Conservation (phyloP, 1,140 invertebrate genomes). For the Papilio helenus region DNA sequence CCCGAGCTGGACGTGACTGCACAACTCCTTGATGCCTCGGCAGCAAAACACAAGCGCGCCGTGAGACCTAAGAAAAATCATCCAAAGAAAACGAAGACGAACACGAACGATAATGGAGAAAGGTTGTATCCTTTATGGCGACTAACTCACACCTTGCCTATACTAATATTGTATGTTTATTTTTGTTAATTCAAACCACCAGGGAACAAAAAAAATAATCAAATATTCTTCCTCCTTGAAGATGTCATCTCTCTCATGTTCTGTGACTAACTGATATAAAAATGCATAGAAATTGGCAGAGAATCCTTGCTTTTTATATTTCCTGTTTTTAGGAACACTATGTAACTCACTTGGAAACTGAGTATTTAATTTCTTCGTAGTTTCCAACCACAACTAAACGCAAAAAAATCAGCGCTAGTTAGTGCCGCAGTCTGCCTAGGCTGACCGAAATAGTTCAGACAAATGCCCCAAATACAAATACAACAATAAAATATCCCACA, state of each 20-base stretch:
- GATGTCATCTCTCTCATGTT: not conserved
- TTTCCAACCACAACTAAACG: not conserved
- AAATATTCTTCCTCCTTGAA: too few relatives aligned
- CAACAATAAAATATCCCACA: slow-evolving; percentile 17
- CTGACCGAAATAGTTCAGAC: slow-evolving; percentile 16
- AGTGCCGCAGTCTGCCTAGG: not conserved
- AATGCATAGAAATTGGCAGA: too few relatives aligned
- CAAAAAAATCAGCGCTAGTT: not conserved
- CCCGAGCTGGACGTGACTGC: slow-evolving; percentile 85
- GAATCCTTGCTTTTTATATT: too few relatives aligned
- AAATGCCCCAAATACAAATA: slow-evolving; percentile 27
- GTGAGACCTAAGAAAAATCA: slow-evolving; percentile 88
- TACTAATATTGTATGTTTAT: not conserved
- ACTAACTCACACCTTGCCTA: not conserved
- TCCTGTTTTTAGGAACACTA: too few relatives aligned
- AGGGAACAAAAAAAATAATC: not conserved
- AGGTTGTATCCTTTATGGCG: slow-evolving; percentile 40
- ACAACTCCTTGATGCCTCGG: slow-evolving; percentile 88
- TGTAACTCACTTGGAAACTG: not conserved
- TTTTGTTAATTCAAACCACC: not conserved
- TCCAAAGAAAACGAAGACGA: slow-evolving; percentile 59
- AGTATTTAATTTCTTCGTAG: not conserved
- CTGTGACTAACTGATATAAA: too few relatives aligned
- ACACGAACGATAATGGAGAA: slow-evolving; percentile 53
- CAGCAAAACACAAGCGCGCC: slow-evolving; percentile 89